Conservation (phyloP, 2,797 vertebrate genomes). For the Paramormyrops hopkinsi region DNA sequence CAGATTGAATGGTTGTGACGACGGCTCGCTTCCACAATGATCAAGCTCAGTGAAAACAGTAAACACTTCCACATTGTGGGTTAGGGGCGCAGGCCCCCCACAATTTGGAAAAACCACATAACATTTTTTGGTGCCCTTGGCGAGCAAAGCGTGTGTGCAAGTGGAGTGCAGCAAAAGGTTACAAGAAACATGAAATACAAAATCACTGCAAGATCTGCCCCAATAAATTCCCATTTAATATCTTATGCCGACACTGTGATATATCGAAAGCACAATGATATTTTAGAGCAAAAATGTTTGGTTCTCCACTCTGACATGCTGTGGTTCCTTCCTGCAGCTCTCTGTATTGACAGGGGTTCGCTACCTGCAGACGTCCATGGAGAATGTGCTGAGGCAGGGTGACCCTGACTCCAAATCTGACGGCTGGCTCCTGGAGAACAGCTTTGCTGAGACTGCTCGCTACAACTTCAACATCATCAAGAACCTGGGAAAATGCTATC, state of each 20-base stretch:
- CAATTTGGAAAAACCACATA: not conserved
- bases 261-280: not conserved
- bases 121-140: not conserved
- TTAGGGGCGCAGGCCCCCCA: not conserved
- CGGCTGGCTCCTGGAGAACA: constrained; percentile 80
- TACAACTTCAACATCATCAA: constrained; percentile 77
- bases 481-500: constrained; percentile 75
- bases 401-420: constrained; percentile 69
- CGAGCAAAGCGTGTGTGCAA: not conserved
- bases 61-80: not conserved
- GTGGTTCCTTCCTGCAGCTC: constrained; percentile 53
- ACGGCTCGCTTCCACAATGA: not conserved
- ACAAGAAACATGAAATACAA: not conserved
- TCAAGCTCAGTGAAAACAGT: not conserved
- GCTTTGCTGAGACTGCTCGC: constrained; percentile 71
- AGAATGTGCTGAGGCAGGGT: constrained; percentile 66
- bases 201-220: not conserved
- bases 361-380: constrained; percentile 83
- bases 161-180: not conserved
- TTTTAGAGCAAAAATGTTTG: not conserved
- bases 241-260: not conserved
- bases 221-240: not conserved
- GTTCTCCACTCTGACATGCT: not conserved
- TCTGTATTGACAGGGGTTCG: constrained; percentile 76
- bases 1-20: not conserved